phyloP scores from a whole-genome alignment of 2,797 vertebrate species.

The Oceanodroma leucorhoa region DNA sequence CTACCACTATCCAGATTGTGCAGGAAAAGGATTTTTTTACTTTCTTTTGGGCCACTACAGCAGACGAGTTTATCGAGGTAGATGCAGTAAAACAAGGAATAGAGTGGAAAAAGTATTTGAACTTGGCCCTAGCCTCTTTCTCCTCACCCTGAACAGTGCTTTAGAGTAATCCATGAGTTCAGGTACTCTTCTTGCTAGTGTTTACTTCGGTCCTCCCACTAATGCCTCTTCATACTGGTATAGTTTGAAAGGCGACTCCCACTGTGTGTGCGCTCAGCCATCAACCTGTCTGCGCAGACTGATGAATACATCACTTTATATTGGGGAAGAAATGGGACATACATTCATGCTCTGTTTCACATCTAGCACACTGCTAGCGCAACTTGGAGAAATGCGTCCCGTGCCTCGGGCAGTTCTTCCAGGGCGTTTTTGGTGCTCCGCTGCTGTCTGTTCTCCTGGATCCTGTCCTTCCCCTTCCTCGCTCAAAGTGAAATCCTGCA shows the following conservation, averaged over 20 bases:
- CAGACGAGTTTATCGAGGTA: not conserved
- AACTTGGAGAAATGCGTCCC: not conserved
- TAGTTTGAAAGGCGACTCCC: not conserved
- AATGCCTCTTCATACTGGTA: not conserved
- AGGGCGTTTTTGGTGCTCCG: not conserved
- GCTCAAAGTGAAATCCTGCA: not conserved
- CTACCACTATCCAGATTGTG: not conserved
- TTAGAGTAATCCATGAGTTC: not conserved
- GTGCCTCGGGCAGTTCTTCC: not conserved
- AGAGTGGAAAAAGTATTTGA: not conserved
- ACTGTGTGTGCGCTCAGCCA: not conserved
- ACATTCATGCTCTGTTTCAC: not conserved
- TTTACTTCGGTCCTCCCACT: not conserved
- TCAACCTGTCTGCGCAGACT: not conserved
- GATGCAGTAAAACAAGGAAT: not conserved
- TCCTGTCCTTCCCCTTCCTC: not conserved
- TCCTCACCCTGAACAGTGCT: not conserved
- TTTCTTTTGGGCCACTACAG: not conserved
- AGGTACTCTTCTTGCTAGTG: not conserved
- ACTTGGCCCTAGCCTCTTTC: not conserved
- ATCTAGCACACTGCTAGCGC: fast-evolving
- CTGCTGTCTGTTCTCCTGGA: not conserved
- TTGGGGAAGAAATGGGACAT: not conserved
- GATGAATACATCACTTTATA: not conserved
- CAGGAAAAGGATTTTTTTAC: not conserved